phyloP scores from a whole-genome alignment of 2,113 vertebrate species.

The Steatornis caripensis region DNA sequence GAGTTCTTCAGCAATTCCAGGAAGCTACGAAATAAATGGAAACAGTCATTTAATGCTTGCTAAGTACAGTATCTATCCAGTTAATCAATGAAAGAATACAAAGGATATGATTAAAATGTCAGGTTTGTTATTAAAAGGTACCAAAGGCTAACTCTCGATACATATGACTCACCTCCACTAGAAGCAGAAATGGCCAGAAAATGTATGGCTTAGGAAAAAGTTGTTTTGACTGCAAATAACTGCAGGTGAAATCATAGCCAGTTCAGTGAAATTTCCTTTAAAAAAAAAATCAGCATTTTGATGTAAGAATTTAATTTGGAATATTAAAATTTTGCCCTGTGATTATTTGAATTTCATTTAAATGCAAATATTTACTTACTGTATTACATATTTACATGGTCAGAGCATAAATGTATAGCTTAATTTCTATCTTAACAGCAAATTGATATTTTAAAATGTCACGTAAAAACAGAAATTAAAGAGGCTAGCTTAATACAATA shows the following conservation, averaged over 20 bases:
- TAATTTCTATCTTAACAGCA: slow-evolving; percentile 9
- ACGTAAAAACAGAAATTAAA: slow-evolving; percentile 20
- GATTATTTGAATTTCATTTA: not conserved
- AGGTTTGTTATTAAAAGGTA: not conserved
- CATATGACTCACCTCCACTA: not conserved
- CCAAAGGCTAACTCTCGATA: not conserved
- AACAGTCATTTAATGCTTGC: not conserved
- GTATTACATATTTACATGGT: not conserved
- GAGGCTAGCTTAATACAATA: not conserved
- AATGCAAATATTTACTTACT: slow-evolving; percentile 21
- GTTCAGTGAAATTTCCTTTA: not conserved
- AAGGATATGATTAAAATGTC: not conserved
- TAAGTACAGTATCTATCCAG: not conserved
- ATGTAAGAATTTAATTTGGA: not conserved
- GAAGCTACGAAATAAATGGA: slow-evolving; percentile 8
- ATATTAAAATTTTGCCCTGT: not conserved
- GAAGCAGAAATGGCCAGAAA: not conserved
- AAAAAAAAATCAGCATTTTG: not conserved
- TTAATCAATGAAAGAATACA: not conserved
- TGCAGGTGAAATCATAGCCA: not conserved
- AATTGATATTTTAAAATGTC: slow-evolving; percentile 33
- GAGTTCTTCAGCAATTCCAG: not conserved
- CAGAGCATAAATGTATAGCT: not conserved
- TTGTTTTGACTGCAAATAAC: not conserved
- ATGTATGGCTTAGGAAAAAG: not conserved